A percentile compares a stretch with the other conserved stretches of the same genome.
phyloP scores from a whole-genome alignment of 2,113 vertebrate species.

The Myrmecobius fasciatus region DNA sequence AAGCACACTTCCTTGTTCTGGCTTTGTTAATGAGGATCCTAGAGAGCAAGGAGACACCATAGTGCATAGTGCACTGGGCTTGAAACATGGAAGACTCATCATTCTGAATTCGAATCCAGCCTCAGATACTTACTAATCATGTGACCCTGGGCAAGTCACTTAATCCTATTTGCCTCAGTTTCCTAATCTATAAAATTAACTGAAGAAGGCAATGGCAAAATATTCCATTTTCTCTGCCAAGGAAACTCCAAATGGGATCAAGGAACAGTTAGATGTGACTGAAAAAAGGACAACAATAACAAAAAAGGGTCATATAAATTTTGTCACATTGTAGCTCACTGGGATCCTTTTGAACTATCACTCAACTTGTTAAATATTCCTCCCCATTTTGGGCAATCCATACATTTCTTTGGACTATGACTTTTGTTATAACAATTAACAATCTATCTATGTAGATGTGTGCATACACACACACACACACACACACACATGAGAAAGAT shows the following conservation, averaged over 20 bases:
- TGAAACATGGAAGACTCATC: not conserved
- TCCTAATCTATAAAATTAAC: not conserved
- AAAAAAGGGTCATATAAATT: not conserved
- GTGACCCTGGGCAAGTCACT: not conserved
- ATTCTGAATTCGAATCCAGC: not conserved
- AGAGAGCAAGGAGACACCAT: not conserved
- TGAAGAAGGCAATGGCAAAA: not conserved
- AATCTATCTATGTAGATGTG: too few relatives aligned
- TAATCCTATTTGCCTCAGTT: not conserved
- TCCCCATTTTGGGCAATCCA: not conserved
- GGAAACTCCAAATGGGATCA: not conserved
- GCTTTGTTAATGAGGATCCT: not conserved
- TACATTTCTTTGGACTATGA: not conserved
- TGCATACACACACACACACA: too few relatives aligned
- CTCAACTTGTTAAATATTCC: not conserved
- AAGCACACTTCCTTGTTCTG: not conserved
- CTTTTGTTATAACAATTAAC: not conserved
- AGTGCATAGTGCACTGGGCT: not conserved
- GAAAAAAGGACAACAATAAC: not conserved
- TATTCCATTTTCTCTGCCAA: not conserved
- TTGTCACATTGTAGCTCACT: not conserved
- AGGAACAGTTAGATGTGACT: not conserved
- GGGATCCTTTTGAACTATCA: not conserved
- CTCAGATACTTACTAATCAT: not conserved
- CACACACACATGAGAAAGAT: too few relatives aligned